Conservation (phyloP, 2,888 invertebrate genomes). For the Melanophora roralis region DNA sequence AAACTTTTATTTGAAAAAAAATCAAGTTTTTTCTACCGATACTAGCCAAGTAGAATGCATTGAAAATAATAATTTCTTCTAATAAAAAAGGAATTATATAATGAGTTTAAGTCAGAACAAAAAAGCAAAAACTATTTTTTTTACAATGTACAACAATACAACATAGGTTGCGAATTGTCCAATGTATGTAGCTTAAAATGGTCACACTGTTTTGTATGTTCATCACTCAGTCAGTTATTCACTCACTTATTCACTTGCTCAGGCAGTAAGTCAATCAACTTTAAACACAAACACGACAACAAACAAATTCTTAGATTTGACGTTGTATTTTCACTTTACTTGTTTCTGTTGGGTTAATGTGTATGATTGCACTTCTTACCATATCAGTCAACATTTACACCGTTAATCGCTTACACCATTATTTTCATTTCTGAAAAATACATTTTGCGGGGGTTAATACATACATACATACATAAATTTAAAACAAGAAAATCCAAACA, state of each 20-base stretch:
- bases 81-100: too few relatives aligned
- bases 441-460: constrained; percentile 30
- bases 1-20: too few relatives aligned
- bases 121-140: too few relatives aligned
- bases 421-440: constrained; percentile 9
- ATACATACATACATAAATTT: neutral
- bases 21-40: too few relatives aligned
- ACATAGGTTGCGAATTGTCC: too few relatives aligned
- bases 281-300: constrained; percentile 33
- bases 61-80: too few relatives aligned
- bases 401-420: constrained; percentile 59
- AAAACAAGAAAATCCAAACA: neutral
- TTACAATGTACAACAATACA: too few relatives aligned
- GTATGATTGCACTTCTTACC: constrained; percentile 54
- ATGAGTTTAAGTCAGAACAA: too few relatives aligned
- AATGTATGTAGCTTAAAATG: too few relatives aligned
- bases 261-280: constrained; percentile 59
- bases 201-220: constrained; percentile 47
- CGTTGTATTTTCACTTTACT: constrained; percentile 5
- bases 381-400: constrained; percentile 57
- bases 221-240: constrained; percentile 46
- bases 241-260: constrained; percentile 36
- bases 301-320: constrained; percentile 31
- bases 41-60: too few relatives aligned
- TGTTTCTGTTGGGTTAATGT: constrained; percentile 33